Base-by-base conservation (phyloP, 2,888 invertebrate genomes). In the Sphaerophoria taeniata region DNA sequence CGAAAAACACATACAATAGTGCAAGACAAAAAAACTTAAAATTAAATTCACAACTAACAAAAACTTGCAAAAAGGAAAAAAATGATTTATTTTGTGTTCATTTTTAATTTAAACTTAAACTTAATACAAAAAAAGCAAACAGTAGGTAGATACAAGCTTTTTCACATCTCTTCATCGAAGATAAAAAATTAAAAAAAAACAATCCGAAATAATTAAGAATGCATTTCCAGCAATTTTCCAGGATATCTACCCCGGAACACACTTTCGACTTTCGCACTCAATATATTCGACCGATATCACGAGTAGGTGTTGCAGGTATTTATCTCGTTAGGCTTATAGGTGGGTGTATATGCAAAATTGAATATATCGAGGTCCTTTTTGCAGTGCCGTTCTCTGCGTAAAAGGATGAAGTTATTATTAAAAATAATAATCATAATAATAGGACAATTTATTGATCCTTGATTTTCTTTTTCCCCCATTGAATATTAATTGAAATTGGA, bases 401-500 rank as follows among this genome's bases (percentile, higher is more conserved):
- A 56, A 60, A 55, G 69, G 76, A 63, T 85, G 85, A 85, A 73
- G 53, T 77, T 85, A 65, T 85, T 85, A 85, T 85, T 85, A 85
- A 85, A 85, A 85, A 85, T 85, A 85, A 85, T 85, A 85, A 85
- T 81, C 85, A 85, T 77, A 85, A 85, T 85, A 85, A 85, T 77
- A 76, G 76, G 63, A 69, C 72, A 81, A 85, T 85, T 85, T 85
- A 85, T 85, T 85, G 73, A 60, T 63, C 76, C 72, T 67, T 73
- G 76, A 72, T 77, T 24, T 24, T 73, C 49, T 51, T 76, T 85
- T 77, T 63, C 49, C 56, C 61, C 63, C 61, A 73, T 72, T 67
- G 74, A 69, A 78, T 71, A 78, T 74, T 82, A 86, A 86, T 82
- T 86, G 86, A 82, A 82, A 81, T 74, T 86, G 82, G 56, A 53